Conservation (phyloP, 2,888 invertebrate genomes). For the Pocota personata region DNA sequence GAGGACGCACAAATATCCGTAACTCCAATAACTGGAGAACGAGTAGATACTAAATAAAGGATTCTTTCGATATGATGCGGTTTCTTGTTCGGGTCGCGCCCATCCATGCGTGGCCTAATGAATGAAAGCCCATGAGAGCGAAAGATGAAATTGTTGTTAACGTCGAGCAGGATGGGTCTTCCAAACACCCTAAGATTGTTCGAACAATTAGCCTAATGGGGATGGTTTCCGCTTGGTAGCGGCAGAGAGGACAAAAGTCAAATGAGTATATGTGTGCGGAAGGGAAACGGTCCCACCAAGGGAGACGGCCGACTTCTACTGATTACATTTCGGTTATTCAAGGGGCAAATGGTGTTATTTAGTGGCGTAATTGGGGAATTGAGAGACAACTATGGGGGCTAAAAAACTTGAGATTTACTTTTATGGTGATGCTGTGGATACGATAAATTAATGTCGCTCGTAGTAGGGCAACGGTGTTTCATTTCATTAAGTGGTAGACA, state of each 20-base stretch:
- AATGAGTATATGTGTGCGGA: slow-evolving; percentile 1
- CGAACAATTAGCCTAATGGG: slow-evolving; percentile 65
- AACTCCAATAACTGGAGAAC: slow-evolving; percentile 16
- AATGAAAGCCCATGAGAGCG: slow-evolving; percentile 14
- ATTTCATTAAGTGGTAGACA: slow-evolving; percentile 31
- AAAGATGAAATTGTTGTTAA: slow-evolving; percentile 31
- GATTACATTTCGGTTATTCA: slow-evolving; percentile 33
- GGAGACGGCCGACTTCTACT: neutral
- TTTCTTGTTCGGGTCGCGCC: slow-evolving; percentile 11
- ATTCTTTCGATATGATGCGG: slow-evolving; percentile 6
- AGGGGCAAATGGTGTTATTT: slow-evolving; percentile 50
- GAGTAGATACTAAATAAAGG: slow-evolving; percentile 25
- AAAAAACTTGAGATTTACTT: slow-evolving; percentile 35
- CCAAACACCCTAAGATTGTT: slow-evolving; percentile 34
- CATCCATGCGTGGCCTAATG: slow-evolving; percentile 46
- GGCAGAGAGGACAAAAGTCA: neutral
- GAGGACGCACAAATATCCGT: slow-evolving; percentile 14
- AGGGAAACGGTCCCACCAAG: neutral
- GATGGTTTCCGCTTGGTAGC: slow-evolving; percentile 36
- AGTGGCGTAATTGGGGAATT: slow-evolving; percentile 53
- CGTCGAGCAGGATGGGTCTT: neutral
- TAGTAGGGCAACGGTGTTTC: neutral
- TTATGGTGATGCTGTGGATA: slow-evolving; percentile 22
- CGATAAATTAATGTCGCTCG: slow-evolving; percentile 23
- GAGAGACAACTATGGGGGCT: slow-evolving; percentile 7